Base-by-base conservation (phyloP, 2,888 invertebrate species). In the Cheiracanthium punctorium region DNA sequence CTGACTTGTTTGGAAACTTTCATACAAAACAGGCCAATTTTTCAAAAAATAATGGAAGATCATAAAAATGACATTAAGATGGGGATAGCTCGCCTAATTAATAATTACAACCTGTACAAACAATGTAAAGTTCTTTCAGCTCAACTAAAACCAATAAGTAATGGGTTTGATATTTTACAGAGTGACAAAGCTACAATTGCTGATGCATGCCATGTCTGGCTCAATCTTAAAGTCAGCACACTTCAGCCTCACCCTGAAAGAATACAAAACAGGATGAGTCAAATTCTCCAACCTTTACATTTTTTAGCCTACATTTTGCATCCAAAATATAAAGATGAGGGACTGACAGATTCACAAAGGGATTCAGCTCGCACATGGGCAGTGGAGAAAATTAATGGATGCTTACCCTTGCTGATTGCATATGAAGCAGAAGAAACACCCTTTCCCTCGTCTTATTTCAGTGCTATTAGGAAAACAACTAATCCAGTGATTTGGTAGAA, bases 121-220 rank as follows among this genome's bases (percentile, higher is more conserved):
- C 58, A 58, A 14, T 58, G 58, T 24, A 58, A 58, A 58, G 24
- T 8, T 14, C n/a, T 58, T 58, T 58, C 28, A 58, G 7, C 17
- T n/a, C 58, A 58, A 58, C 17, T 58, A 24, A n/a, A 58, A 14
- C 58, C 58, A 58, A 58, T 58, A 24, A 58, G 58, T 58, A 7
- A 24, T 58, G 58, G 20, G 14, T 14, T 58, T 5, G 58, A 65
- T 65, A 65, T 24, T 65, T n/a, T 65, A 14, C 65, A 65, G 17
- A 65, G 30, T 28, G 65, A 65, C 17, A 17, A 4, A 24, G 65
- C 65, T 4, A 65, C 17, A 87, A 72, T 48, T 77, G n/a, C 28
- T 72, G 64, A 77, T 72, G 37, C 37, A 37, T 37, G 37, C 37
- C 37, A 37, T 37, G 37, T 37, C 37, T 37, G 37, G 7, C 37